A percentile compares a stretch with the other conserved stretches of the same genome.
Evolutionary conservation across 2,888 invertebrate species (phyloP).

Genomic region (Pheosia gnoma): DNA sequence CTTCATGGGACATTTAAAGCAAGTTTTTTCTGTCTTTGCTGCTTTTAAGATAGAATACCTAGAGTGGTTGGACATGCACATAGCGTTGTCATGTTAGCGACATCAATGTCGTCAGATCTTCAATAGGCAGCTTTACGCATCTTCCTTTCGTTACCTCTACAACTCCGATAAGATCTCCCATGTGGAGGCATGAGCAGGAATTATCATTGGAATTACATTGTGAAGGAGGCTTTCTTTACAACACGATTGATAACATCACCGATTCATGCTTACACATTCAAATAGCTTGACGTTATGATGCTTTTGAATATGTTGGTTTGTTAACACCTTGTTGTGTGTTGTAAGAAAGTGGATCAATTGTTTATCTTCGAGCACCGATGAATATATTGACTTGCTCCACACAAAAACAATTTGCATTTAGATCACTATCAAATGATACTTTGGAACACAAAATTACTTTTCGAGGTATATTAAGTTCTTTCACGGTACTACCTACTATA

Average conservation of each 20-base stretch:
- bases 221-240: constrained; percentile 18
- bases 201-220: constrained; percentile 28
- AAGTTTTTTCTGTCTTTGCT: too few species aligned
- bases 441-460: too few species aligned
- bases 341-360: constrained; percentile 2
- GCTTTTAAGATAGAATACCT: too few species aligned
- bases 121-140: neutral
- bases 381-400: neutral
- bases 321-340: neutral
- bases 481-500: too few species aligned
- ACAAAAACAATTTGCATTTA: neutral
- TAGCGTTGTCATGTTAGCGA: neutral
- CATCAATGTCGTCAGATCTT: constrained; percentile 8
- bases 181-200: constrained; percentile 14
- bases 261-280: constrained; percentile 10
- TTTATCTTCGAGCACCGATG: neutral
- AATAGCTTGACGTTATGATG: constrained; percentile 10
- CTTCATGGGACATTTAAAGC: too few species aligned
- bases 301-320: neutral
- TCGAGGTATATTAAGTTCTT: too few species aligned
- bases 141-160: neutral
- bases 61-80: too few species aligned
- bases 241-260: constrained; percentile 19
- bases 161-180: constrained; percentile 17
- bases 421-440: too few species aligned